Conservation (phyloP, 2,797 vertebrate species). For the Malurus leucopterus region DNA sequence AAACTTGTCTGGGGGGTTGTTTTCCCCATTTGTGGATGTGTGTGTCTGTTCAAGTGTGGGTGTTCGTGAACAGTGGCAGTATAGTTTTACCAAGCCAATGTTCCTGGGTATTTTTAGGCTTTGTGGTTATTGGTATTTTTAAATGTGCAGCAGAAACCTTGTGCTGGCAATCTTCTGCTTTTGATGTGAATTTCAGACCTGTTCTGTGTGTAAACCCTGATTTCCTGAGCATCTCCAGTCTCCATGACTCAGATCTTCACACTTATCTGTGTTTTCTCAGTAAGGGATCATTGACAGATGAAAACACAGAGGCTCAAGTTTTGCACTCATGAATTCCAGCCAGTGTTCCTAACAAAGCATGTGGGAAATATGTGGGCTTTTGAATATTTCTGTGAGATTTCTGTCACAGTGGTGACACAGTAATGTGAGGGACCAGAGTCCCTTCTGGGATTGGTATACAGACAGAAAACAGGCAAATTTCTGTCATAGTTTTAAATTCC, state of each 20-base stretch:
- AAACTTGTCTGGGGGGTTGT: background rate
- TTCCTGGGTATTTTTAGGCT: background rate
- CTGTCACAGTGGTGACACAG: background rate
- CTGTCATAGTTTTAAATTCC: background rate
- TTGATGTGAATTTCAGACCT: background rate
- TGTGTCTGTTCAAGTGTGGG: background rate
- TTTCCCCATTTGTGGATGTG: rapidly evolving
- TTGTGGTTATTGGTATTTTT: background rate
- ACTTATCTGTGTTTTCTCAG: background rate
- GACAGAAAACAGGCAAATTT: background rate
- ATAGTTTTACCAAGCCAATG: background rate
- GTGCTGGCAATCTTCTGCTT: background rate
- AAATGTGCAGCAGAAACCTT: background rate
- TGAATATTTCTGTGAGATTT: background rate
- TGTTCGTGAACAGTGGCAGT: background rate
- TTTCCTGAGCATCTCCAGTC: background rate
- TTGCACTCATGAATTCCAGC: background rate
- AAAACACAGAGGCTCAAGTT: background rate
- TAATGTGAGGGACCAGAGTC: background rate
- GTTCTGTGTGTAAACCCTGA: background rate
- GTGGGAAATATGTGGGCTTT: background rate
- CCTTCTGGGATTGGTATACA: background rate
- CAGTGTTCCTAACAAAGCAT: background rate
- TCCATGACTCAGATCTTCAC: background rate
- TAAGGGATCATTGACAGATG: background rate